These are phyloP conservation scores for Peromyscus nudipes DNA, from an alignment of 2,797 vertebrate species.

Conservation along the genomic window DNA sequence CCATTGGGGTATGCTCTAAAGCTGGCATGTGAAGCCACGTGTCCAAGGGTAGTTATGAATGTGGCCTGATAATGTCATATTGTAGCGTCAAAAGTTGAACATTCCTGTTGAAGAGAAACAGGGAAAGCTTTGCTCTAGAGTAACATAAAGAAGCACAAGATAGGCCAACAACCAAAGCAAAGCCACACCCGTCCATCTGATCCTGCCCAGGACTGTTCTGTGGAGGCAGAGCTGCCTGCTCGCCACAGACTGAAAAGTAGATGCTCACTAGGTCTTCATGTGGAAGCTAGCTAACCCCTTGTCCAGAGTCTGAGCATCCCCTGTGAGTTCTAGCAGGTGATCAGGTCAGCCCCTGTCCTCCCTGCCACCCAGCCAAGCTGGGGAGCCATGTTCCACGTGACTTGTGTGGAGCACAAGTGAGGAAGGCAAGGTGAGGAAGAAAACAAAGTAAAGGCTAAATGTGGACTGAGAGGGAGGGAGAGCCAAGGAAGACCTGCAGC, in stretches of 20 bases:
- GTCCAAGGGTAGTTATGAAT: neutral
- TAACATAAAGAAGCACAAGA: neutral
- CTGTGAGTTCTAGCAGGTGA: neutral
- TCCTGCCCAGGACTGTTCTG: neutral
- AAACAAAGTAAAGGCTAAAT: neutral
- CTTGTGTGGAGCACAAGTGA: neutral
- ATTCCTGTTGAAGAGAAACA: neutral
- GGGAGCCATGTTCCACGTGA: neutral
- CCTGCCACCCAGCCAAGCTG: neutral
- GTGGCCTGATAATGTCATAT: no score
- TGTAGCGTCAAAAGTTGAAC: neutral
- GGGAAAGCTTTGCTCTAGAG: neutral
- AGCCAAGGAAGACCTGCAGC: rapidly evolving
- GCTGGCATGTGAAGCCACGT: neutral
- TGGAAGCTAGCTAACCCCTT: rapidly evolving
- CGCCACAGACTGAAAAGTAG: neutral
- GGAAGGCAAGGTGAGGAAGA: neutral
- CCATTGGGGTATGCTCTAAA: neutral
- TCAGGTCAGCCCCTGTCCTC: no score
- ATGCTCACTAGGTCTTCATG: neutral
- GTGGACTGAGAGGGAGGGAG: neutral
- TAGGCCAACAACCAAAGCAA: neutral
- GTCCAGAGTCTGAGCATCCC: neutral
- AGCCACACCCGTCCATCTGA: neutral
- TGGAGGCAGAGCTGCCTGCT: neutral